phyloP scores from a whole-genome alignment of 2,113 vertebrate species.

The Micronycteris hirsuta region DNA sequence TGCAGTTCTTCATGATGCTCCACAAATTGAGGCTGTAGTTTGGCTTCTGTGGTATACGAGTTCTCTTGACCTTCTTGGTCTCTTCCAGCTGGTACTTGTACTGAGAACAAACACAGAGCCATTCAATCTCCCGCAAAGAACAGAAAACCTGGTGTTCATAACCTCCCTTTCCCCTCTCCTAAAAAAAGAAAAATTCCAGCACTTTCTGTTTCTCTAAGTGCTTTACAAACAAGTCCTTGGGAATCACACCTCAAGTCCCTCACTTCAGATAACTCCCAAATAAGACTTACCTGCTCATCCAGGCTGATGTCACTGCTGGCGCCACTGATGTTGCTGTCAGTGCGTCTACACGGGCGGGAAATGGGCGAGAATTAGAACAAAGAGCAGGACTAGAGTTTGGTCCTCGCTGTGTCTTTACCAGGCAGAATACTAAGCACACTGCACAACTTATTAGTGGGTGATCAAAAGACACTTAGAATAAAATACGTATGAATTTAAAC shows the following conservation, averaged over 20 bases:
- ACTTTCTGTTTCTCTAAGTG: not conserved
- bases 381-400: not conserved
- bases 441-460: not conserved
- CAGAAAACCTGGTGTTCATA: slow-evolving; percentile 3
- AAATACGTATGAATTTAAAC: not conserved
- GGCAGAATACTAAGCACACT: not conserved
- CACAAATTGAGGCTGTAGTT: slow-evolving; percentile 97
- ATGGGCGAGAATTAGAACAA: not conserved
- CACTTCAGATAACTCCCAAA: not conserved
- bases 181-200: not conserved
- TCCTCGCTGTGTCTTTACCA: not conserved
- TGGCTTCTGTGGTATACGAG: slow-evolving; percentile 92
- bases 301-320: slow-evolving; percentile 92
- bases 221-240: not conserved
- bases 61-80: slow-evolving; percentile 88
- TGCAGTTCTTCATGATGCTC: slow-evolving; percentile 99
- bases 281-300: slow-evolving; percentile 88
- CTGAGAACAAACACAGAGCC: slow-evolving; percentile 49
- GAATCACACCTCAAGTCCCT: not conserved
- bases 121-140: slow-evolving; percentile 10
- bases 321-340: slow-evolving; percentile 94
- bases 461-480: not conserved
- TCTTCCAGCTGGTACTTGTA: slow-evolving; percentile 88
- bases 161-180: not conserved
- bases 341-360: slow-evolving; percentile 82